phyloP scores from a whole-genome alignment of 1,140 invertebrate genomes.

The Neodiprion fabricii region DNA sequence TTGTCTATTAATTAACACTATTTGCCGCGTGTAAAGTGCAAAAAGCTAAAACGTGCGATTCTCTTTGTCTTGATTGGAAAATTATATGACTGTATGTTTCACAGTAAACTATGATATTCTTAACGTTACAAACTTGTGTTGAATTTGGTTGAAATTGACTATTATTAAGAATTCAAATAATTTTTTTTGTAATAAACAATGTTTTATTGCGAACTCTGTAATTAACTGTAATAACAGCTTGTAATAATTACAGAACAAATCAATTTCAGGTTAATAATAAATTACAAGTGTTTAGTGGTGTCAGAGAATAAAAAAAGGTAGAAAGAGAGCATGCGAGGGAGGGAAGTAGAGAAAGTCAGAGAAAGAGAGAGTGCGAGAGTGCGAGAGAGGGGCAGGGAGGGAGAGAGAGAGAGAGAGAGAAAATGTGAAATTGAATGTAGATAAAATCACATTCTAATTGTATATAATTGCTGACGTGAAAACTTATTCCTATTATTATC shows the following conservation, averaged over 20 bases:
- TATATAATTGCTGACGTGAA: constrained; percentile 59
- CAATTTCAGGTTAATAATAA: neutral
- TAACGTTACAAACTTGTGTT: neutral
- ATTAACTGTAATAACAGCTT: neutral
- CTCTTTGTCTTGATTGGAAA: no score
- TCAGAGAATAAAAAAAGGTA: neutral
- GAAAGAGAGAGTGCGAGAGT: constrained; percentile 32
- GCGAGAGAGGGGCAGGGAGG: constrained; percentile 36
- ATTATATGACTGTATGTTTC: no score
- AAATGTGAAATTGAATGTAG: constrained; percentile 27
- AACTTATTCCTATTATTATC: constrained; percentile 59
- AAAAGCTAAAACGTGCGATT: no score
- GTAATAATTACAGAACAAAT: constrained; percentile 1
- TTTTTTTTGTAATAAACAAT: neutral
- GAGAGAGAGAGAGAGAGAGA: constrained; percentile 30
- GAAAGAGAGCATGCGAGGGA: constrained; percentile 36
- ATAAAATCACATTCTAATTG: constrained; percentile 38
- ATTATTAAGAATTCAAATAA: neutral
- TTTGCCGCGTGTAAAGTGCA: no score
- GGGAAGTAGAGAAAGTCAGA: constrained; percentile 32
- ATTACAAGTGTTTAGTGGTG: neutral
- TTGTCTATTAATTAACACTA: no score
- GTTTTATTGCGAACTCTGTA: neutral
- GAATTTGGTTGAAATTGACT: neutral
- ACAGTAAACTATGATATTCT: no score